Evolutionary conservation across 1,140 invertebrate genomes (phyloP), one percentile per base, ranked within the genome.

Genomic region (Drosophila ambigua): DNA sequence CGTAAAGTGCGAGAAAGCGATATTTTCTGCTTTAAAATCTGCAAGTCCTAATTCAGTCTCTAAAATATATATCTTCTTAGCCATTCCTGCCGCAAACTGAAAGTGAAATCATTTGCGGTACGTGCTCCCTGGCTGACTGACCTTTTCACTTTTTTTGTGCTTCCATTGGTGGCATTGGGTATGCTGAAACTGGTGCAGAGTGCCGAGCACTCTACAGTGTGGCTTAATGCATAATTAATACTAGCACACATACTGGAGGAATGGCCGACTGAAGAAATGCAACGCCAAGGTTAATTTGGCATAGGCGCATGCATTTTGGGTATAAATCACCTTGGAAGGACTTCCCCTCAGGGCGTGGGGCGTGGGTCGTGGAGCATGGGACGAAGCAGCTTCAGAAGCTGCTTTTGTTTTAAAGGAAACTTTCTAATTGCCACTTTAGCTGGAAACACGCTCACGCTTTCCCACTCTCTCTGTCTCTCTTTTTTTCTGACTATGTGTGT

Each of bases 401-500:
- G 48, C 79, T 69, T 82, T 88, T 79, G 78, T 75, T 85, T 82
- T 88, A 72, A 78, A 82, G 78, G 78, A 39, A 87, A 87, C 82
- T 87, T 87, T 88, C 83, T 87, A 87, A 87, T 88, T 87, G 82
- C 82, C 82, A 87, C 82, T 88, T 87, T 79, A 76, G 75, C 61
- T 41, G 57, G 52, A 65, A 77, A 54, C 58, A 54, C 53, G 66
- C 61, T 65, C 24, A 52, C 55, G 62, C 54, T 43, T 54, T 50
- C 49, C 28, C 35, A 44, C 31, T 31, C 8, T 2, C 28, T 31
- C 50, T 28, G 1, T 20, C 20, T 20, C 31, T 9, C 8, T 2
- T 8, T 31, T 41, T 28, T 20, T 20, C 20, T 20, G 20, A 20
- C 20, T 20, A 2, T 15, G 44, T 24, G 43, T 35, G 28, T 28